Evolutionary conservation across 2,113 vertebrate genomes (phyloP).

Genomic region (Rissa tridactyla): DNA sequence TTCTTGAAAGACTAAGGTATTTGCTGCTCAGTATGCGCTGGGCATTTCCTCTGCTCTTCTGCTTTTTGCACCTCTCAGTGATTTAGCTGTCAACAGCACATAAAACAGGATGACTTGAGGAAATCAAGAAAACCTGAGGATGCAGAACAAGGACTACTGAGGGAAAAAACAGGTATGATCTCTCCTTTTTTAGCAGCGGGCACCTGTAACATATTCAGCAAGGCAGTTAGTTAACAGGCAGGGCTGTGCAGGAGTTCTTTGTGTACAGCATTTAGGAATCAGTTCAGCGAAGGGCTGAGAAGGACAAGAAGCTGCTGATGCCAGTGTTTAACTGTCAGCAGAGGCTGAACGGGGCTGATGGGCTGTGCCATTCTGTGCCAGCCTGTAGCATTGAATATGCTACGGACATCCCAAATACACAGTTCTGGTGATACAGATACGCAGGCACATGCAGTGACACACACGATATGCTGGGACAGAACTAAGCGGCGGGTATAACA

Average conservation of each 20-base stretch:
- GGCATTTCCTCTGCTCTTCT: background rate
- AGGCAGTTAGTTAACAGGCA: background rate
- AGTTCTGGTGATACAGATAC: background rate
- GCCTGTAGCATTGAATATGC: background rate
- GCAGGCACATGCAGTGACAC: background rate
- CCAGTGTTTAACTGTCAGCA: background rate
- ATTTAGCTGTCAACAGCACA: background rate
- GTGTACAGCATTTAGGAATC: background rate
- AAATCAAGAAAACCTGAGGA: background rate
- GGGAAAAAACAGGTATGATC: background rate
- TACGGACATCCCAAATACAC: background rate
- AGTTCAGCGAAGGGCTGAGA: background rate
- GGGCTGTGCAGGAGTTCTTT: background rate
- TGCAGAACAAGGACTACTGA: background rate
- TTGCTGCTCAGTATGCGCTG: background rate
- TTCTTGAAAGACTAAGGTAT: background rate
- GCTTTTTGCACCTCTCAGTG: background rate
- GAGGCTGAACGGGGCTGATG: background rate
- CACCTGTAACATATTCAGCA: background rate
- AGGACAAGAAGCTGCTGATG: background rate
- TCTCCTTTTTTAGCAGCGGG: background rate
- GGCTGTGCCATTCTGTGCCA: background rate
- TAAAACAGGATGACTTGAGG: background rate
- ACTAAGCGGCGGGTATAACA: background rate
- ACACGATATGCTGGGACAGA: background rate